Conservation (phyloP, 2,888 invertebrate genomes). For the Epinotia bilunana region DNA sequence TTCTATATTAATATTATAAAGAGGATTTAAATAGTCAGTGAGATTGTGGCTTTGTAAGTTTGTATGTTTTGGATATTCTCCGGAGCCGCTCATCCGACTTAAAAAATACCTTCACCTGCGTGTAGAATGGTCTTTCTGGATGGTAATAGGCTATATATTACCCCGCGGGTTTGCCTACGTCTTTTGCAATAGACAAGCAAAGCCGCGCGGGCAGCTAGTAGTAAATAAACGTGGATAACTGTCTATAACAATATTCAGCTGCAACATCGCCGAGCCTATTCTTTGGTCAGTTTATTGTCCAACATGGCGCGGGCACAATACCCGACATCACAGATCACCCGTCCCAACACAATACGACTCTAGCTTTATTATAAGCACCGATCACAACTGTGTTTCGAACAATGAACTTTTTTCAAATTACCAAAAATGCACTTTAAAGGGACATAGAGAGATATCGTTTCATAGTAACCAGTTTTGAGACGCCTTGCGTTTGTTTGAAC, state of each 20-base stretch:
- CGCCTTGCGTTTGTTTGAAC: constrained; percentile 56
- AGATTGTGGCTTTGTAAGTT: no score
- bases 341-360: constrained; percentile 68
- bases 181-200: no score
- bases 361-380: constrained; percentile 72
- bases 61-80: no score
- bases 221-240: constrained; percentile 46
- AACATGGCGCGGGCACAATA: constrained; percentile 70
- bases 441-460: constrained; percentile 59
- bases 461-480: constrained; percentile 48
- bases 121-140: no score
- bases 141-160: no score
- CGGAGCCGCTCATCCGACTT: no score
- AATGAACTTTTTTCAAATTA: constrained; percentile 61
- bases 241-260: constrained; percentile 78
- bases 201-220: no score
- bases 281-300: constrained; percentile 81
- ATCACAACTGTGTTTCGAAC: constrained; percentile 64
- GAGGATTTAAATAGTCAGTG: no score
- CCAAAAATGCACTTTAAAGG: constrained; percentile 51
- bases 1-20: no score
- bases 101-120: no score
- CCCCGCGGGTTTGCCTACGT: no score
- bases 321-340: constrained; percentile 75
- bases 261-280: constrained; percentile 70